These are phyloP conservation scores for Scotopteryx bipunctaria DNA, from an alignment of 2,888 invertebrate species.

Conservation along the genomic window DNA sequence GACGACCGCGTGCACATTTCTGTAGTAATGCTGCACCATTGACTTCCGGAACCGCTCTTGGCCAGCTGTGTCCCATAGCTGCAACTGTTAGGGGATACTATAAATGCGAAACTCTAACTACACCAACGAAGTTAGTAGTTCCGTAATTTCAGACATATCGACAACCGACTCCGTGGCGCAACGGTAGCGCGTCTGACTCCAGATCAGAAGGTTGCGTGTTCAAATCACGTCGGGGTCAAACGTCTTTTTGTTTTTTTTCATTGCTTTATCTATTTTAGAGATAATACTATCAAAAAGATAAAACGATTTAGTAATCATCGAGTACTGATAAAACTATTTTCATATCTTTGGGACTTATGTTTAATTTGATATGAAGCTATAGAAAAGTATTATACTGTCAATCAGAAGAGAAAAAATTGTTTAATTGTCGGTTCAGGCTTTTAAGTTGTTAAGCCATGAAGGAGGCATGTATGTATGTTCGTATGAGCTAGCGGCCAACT, in stretches of 20 bases:
- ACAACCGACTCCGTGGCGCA: conserved; percentile 93
- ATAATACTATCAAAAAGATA: too few species aligned
- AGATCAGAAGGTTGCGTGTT: conserved; percentile 99
- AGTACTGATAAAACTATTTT: too few species aligned
- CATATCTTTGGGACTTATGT: too few species aligned
- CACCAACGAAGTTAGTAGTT: neutral
- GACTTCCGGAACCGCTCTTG: conserved; percentile 92
- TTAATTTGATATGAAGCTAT: too few species aligned
- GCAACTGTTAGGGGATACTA: conserved; percentile 83
- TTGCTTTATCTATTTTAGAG: too few species aligned
- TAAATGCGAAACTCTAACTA: neutral
- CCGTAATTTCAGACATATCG: conserved; percentile 9
- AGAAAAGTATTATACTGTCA: too few species aligned
- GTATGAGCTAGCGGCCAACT: too few species aligned
- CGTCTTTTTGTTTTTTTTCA: conserved; percentile 8
- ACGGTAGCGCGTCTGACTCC: conserved; percentile 99
- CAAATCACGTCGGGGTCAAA: conserved; percentile 97
- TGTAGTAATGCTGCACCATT: conserved; percentile 92
- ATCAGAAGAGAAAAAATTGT: too few species aligned
- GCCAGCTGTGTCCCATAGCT: conserved; percentile 91
- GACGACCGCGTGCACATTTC: conserved; percentile 93
- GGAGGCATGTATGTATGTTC: too few species aligned
- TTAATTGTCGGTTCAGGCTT: too few species aligned
- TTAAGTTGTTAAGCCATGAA: too few species aligned
- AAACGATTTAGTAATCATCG: too few species aligned